Base-by-base conservation (phyloP, 2,797 vertebrate genomes). In the Chaetodon trifasciatus region DNA sequence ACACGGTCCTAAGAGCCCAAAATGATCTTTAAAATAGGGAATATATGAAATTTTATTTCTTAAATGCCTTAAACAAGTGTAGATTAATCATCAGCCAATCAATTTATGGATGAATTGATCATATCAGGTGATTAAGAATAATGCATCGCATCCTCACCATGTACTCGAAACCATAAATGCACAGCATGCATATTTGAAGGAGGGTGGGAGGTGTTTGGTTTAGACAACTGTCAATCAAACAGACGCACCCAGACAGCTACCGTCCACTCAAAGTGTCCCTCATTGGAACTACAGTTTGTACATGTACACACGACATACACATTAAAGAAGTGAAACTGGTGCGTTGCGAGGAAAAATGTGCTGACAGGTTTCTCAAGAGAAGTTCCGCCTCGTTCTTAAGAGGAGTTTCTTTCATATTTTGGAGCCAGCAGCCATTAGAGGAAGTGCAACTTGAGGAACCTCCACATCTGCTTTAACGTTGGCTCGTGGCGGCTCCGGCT, bases 301-400 rank as follows among this genome's bases (percentile, higher is more conserved):
- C 57, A 74, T 49, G 40, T 40, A 4, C 53, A 32, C 28, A 32
- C 32, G 19, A 17, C 23, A n/a, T 6, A 7, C 19, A 46, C 40
- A 10, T 55, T n/a, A 12, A 65, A 62, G 79, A 89, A 89, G 46
- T 74, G 70, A 81, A 81, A 90, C n/a, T 57, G 6, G 8, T 6
- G 28, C 65, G 15, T 46, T 52, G 15, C 8, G 13, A 56, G 52
- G n/a, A 37, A 57, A 82, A 73, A 49, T 17, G 65, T 56, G 49
- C 70, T 23, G 23, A 28, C n/a, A 21, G 15, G 16, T 72, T 66
- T 86, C 37, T 47, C 24, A 23, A 76, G 35, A n/a, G 39, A 78
- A 74, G 44, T 17, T 11, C n/a, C 12, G 37, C 39, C 9, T 67
- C 40, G 32, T 12, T 6, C 19, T 44, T 44, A 1, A 44, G 5